Percentiles rank a stretch among this genome's conserved stretches.
phyloP scores from a whole-genome alignment of 2,113 vertebrate genomes.

The Pan paniscus region DNA sequence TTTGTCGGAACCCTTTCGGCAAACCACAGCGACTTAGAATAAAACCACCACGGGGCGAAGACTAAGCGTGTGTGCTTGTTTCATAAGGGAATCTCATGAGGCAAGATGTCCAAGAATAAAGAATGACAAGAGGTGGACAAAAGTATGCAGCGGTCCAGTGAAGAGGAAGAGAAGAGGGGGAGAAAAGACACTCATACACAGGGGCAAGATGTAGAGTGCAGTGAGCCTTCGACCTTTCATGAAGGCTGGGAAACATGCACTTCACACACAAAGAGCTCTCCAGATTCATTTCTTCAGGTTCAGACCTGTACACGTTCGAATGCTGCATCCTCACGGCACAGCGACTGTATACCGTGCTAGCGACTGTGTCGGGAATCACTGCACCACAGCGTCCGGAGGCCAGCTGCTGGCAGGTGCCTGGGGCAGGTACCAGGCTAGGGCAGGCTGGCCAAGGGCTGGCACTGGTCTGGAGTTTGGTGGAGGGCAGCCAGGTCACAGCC shows the following conservation, averaged over 20 bases:
- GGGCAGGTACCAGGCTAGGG: neutral
- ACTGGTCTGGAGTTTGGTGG: neutral
- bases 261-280: neutral
- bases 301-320: neutral
- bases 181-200: neutral
- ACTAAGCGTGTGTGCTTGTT: neutral
- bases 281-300: accelerated
- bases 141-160: accelerated
- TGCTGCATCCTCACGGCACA: accelerated
- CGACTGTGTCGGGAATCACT: neutral
- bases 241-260: neutral
- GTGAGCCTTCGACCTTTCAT: neutral
- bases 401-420: too few relatives aligned
- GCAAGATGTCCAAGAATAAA: neutral
- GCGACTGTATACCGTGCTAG: neutral
- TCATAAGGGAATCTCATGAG: neutral
- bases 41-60: neutral
- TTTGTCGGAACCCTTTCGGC: neutral
- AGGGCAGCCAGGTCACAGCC: neutral
- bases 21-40: neutral
- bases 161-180: neutral
- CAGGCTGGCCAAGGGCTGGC: neutral
- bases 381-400: too few relatives aligned
- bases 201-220: accelerated
- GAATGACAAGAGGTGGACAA: too few relatives aligned